These are phyloP conservation scores for Atractosteus spatula DNA, from an alignment of 2,113 vertebrate genomes.

Conservation along the genomic window DNA sequence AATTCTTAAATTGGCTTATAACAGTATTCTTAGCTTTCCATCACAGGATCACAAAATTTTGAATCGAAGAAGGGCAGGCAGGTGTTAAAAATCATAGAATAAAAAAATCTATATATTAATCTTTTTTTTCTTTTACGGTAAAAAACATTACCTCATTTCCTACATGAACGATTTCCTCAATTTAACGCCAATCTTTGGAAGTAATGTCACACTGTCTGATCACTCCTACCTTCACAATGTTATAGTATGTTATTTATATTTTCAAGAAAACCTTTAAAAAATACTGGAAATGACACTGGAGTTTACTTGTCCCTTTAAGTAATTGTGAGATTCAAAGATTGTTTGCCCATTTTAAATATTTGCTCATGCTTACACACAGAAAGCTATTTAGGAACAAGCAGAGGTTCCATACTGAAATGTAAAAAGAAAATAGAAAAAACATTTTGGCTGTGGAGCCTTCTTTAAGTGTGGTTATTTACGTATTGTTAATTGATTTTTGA, in stretches of 20 bases:
- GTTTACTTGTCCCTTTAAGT: conserved; percentile 53
- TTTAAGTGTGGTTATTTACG: too few relatives aligned
- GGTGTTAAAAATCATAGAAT: conserved; percentile 58
- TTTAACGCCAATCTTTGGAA: conserved; percentile 80
- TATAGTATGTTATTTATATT: conserved; percentile 71
- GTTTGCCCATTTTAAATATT: background rate
- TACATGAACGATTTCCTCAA: conserved; percentile 84
- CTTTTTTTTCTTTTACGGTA: conserved; percentile 53
- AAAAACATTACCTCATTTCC: conserved; percentile 85
- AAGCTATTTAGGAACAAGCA: conserved; percentile 15
- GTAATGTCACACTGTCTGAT: conserved; percentile 72
- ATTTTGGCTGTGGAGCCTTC: too few relatives aligned
- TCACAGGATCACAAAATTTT: conserved; percentile 18
- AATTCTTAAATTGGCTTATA: too few relatives aligned
- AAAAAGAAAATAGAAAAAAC: too few relatives aligned
- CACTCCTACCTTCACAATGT: conserved; percentile 68
- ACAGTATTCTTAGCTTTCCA: too few relatives aligned
- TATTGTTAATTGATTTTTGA: too few relatives aligned
- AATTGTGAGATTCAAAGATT: conserved; percentile 49
- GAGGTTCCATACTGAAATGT: too few relatives aligned
- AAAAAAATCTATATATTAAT: conserved; percentile 71
- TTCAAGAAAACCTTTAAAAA: conserved; percentile 30
- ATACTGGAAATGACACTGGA: conserved; percentile 8
- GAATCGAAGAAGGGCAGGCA: conserved; percentile 41
- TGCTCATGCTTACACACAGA: conserved; percentile 6